Evolutionary conservation across 2,797 vertebrate species (phyloP), one percentile per base, ranked within the genome.

Genomic region (Acanthopagrus latus): DNA sequence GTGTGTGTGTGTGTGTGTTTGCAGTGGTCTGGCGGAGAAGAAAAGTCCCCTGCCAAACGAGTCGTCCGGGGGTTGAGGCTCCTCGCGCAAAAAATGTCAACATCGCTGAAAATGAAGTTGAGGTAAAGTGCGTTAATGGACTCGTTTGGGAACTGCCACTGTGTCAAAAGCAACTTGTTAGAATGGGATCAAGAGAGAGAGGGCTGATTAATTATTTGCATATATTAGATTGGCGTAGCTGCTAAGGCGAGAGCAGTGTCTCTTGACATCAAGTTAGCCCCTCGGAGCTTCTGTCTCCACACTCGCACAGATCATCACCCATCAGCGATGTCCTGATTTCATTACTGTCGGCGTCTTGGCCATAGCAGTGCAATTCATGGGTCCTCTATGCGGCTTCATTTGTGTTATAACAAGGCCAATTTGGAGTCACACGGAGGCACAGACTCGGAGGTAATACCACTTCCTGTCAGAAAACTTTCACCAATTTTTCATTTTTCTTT

Each of bases 111-210:
- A 87, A 88, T 71, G 66, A 89, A 90, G 77, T 75, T 59, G 84
- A 86, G 70, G 76, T 85, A 81, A 33, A 88, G 80, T 75, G 78
- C 46, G 16, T 83, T 91, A 88, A 91, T 92, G 88, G 90, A 89
- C 87, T 91, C 62, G 71, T 89, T 90, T 87, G 80, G 85, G 88
- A 91, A 46, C 78, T 86, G 88, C 79, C 85, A 82, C 75, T 58
- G 82, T 88, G 89, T 93, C 91, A 92, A 87, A 91, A 82, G 83
- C 78, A 87, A 89, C 87, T 91, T 93, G 90, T 92, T 88, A 71
- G 63, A 89, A 71, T 63, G 76, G 83, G 81, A 90, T 88, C 79
- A 79, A 90, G 88, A 80, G 81, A 78, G 62, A 60, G 74, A 52
- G 55, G 64, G 69, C 81, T 88, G 82, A 87, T 87, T 90, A 89